These are phyloP conservation scores for Cheilosia soror DNA, from an alignment of 2,888 invertebrate genomes.

Conservation along the genomic window DNA sequence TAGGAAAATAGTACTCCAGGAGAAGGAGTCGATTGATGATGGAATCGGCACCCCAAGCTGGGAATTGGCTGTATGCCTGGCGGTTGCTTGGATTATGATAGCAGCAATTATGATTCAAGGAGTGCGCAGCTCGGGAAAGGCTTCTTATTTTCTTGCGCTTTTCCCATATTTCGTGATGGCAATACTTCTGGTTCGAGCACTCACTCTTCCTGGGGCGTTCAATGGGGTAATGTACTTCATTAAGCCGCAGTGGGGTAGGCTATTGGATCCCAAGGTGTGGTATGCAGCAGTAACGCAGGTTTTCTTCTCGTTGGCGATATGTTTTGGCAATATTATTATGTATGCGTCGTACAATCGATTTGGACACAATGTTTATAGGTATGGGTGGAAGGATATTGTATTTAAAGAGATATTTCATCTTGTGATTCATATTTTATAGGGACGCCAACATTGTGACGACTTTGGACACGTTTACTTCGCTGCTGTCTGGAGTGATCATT, in stretches of 20 bases:
- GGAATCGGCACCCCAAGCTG: conserved; percentile 86
- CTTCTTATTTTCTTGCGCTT: conserved; percentile 89
- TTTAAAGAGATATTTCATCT: not conserved
- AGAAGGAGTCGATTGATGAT: conserved; percentile 84
- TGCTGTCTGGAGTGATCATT: conserved; percentile 92
- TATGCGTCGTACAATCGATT: conserved; percentile 87
- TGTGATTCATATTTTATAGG: conserved; percentile 82
- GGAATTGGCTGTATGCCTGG: conserved; percentile 85
- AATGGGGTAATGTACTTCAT: conserved; percentile 88
- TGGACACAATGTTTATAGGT: conserved; percentile 86
- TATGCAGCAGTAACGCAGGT: conserved; percentile 87
- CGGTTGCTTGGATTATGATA: conserved; percentile 85
- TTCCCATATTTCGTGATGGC: conserved; percentile 87
- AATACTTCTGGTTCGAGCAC: conserved; percentile 86
- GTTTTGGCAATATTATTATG: conserved; percentile 87
- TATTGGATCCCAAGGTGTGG: conserved; percentile 84
- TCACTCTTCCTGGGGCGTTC: conserved; percentile 86
- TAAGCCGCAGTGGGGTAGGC: conserved; percentile 86
- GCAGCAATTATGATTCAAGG: conserved; percentile 85
- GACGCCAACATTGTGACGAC: conserved; percentile 93
- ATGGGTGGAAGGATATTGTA: conserved; percentile 11
- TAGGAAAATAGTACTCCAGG: conserved; percentile 85
- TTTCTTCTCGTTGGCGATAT: conserved; percentile 87
- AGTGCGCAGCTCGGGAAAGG: conserved; percentile 86
- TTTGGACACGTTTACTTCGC: conserved; percentile 92